These are phyloP conservation scores for Archips crataeganus DNA, from an alignment of 2,888 invertebrate genomes.

Conservation along the genomic window DNA sequence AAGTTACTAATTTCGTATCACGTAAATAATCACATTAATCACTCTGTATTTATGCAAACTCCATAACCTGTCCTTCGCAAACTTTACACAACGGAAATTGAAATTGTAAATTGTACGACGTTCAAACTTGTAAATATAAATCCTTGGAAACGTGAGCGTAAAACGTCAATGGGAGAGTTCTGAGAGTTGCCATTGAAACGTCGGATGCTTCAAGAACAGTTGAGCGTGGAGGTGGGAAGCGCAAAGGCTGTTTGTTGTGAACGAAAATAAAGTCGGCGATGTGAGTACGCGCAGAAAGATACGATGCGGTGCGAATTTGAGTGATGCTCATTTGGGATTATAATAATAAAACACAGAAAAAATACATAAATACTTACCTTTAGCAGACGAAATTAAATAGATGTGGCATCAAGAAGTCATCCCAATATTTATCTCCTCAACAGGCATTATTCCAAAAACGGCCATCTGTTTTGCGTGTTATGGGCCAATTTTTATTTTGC, in stretches of 20 bases:
- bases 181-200: slow-evolving; percentile 10
- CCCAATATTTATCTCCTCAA: no score
- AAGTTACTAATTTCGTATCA: no score
- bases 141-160: slow-evolving; percentile 13
- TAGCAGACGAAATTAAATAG: background rate
- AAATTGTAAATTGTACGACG: slow-evolving; percentile 27
- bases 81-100: slow-evolving; percentile 24
- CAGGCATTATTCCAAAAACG: no score
- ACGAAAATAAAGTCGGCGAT: background rate
- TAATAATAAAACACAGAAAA: no score
- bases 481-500: no score
- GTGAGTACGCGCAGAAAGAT: background rate
- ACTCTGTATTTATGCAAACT: background rate
- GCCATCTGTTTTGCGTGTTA: no score
- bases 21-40: no score
- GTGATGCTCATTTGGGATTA: no score
- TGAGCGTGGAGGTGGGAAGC: background rate
- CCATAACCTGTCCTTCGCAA: background rate
- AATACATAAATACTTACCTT: background rate
- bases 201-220: slow-evolving; percentile 15
- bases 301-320: background rate
- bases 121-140: slow-evolving; percentile 20
- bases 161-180: slow-evolving; percentile 4
- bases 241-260: background rate
- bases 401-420: no score